Base-by-base conservation (phyloP, 1,140 invertebrate species). In the Scaptomyza pallida region DNA sequence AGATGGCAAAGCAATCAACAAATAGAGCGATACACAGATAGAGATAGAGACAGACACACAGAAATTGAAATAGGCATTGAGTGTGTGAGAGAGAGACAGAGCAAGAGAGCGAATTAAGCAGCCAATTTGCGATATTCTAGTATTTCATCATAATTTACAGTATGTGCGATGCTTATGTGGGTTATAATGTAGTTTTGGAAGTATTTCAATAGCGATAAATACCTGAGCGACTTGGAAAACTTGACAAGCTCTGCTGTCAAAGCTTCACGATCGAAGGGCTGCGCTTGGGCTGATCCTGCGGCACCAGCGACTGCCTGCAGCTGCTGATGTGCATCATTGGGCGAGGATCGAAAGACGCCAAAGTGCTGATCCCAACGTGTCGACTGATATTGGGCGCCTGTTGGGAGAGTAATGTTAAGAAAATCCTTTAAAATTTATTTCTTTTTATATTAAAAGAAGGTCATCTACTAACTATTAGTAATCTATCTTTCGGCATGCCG, bases 161-260 rank as follows among this genome's bases (percentile, higher is more conserved):
- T 40, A 71, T 57, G 26, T 30, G 61, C 33, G 37, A 52, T 64
- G 50, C 37, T 43, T n/a, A 52, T 62, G 44, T 51, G 60, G 60
- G 13, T n/a, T 26, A n/a, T 10, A 45, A 21, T 40, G 47, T 35
- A 65, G 8, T 30, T 30, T 2, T 2, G 2, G 19, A 5, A 57
- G 30, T 17, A 13, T 10, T 8, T n/a, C n/a, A 17, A 26, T 5
- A 10, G 10, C 8, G 23, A 5, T 23, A 21, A 51, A 26, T 91
- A 92, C 71, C 93, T 93, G 23, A 95, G 90, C 4, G 93, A 93
- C 83, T 94, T 93, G 2, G 95, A 95, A 80, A 96, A 95, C 56
- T 95, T 93, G 54, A 95, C 89, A 68, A 96, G 94, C 40, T 95
- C 94, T 2, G 94, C 93, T 33, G 95, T 96, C 65, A 96, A 91